A percentile compares a stretch with the other conserved stretches of the same genome.
phyloP scores from a whole-genome alignment of 2,888 invertebrate genomes.

The Hirtodrosophila confusa region DNA sequence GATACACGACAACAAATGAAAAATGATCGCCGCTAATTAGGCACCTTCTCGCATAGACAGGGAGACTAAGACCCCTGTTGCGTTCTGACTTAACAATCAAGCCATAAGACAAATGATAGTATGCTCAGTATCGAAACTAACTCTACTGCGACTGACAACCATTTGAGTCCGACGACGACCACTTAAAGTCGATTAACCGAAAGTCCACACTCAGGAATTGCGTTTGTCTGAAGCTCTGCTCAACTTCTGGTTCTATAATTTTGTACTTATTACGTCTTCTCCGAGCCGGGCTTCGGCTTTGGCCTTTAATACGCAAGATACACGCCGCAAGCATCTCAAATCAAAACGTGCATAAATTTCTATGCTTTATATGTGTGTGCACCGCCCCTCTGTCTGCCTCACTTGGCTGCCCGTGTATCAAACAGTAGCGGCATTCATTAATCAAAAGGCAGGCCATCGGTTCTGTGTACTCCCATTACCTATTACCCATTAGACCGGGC shows the following conservation, averaged over 20 bases:
- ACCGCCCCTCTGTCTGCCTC: background rate
- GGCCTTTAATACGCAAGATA: conserved; percentile 20
- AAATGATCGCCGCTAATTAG: conserved; percentile 70
- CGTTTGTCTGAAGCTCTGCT: conserved; percentile 13
- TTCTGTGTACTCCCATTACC: conserved; percentile 42
- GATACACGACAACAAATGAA: conserved; percentile 32
- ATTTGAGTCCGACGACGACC: conserved; percentile 53
- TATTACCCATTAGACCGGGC: conserved; percentile 16
- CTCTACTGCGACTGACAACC: conserved; percentile 16
- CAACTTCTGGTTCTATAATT: conserved; percentile 48
- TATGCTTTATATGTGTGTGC: conserved; percentile 21
- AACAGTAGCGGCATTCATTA: conserved; percentile 75
- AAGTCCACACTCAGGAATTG: conserved; percentile 14
- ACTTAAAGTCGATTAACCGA: conserved; percentile 66
- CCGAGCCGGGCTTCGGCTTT: conserved; percentile 9
- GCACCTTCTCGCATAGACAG: conserved; percentile 19
- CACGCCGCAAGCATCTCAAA: conserved; percentile 58
- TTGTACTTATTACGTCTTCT: conserved; percentile 22
- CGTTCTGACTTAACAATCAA: conserved; percentile 42
- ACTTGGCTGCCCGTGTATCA: conserved; percentile 33
- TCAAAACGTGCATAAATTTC: conserved; percentile 66
- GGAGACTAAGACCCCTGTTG: conserved; percentile 22
- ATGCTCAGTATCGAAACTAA: conserved; percentile 51
- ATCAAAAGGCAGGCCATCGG: conserved; percentile 63
- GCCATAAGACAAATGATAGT: conserved; percentile 64